Conservation (phyloP, 2,888 invertebrate genomes). For the Drosophila quinaria region DNA sequence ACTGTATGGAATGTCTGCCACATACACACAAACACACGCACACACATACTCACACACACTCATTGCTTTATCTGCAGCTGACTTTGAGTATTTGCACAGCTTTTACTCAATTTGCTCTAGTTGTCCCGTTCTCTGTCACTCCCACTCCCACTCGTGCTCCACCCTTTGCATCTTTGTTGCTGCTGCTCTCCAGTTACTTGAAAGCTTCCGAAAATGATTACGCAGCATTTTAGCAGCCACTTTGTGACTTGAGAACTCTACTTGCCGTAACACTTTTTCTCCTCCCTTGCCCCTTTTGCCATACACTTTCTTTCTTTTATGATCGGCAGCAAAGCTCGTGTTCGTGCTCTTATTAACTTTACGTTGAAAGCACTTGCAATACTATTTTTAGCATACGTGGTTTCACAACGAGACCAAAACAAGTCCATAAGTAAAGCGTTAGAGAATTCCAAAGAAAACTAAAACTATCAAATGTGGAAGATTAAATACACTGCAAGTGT, state of each 20-base stretch:
- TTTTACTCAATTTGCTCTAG: conserved; percentile 53
- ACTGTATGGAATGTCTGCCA: conserved; percentile 53
- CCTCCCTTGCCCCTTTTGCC: not conserved
- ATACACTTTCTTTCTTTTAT: conserved; percentile 27
- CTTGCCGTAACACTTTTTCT: conserved; percentile 7
- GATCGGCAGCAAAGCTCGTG: conserved; percentile 41
- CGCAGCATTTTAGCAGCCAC: conserved; percentile 67
- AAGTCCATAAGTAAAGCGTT: conserved; percentile 17
- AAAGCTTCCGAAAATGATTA: conserved; percentile 78
- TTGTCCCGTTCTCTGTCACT: not conserved
- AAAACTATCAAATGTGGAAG: not conserved
- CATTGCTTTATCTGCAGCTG: conserved; percentile 56
- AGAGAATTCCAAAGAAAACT: not conserved
- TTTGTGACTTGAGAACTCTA: conserved; percentile 49
- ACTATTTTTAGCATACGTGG: conserved; percentile 64
- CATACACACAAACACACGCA: conserved; percentile 18
- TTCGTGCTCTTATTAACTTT: conserved; percentile 29
- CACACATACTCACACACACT: conserved; percentile 3
- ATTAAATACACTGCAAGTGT: not conserved
- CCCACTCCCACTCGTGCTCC: not conserved
- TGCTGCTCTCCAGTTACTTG: conserved; percentile 45
- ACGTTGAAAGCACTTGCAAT: conserved; percentile 21
- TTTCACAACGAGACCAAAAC: conserved; percentile 31
- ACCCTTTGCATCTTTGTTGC: conserved; percentile 8
- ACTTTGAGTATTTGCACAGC: conserved; percentile 67